A percentile compares a stretch with the other conserved stretches of the same genome.
Evolutionary conservation across 2,113 vertebrate genomes (phyloP).

Genomic region (Saiga tatarica): DNA sequence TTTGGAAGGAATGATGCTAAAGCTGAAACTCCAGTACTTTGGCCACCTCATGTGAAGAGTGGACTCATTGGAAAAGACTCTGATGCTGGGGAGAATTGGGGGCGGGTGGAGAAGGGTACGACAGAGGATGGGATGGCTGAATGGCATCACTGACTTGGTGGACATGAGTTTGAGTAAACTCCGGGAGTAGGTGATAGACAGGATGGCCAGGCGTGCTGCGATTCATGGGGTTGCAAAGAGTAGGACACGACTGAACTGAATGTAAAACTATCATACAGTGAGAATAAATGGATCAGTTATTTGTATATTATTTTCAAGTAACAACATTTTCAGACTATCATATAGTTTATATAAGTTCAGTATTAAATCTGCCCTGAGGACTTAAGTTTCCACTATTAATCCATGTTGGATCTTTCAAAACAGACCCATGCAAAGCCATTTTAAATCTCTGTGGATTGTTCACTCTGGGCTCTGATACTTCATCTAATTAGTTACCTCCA

Average conservation of each 20-base stretch:
- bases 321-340: neutral
- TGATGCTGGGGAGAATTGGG: no score
- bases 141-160: no score
- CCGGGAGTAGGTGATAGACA: no score
- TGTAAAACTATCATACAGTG: neutral
- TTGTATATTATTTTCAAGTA: neutral
- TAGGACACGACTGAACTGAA: neutral
- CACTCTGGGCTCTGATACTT: neutral
- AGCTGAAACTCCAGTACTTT: no score
- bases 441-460: neutral
- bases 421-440: neutral
- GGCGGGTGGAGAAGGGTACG: no score
- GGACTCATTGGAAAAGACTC: no score
- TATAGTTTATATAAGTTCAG: neutral
- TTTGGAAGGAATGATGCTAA: no score
- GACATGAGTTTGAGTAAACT: no score
- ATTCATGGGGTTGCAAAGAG: no score
- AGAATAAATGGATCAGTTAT: neutral
- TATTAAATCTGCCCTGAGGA: neutral
- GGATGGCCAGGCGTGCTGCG: fast-evolving
- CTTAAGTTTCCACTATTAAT: neutral
- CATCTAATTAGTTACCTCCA: neutral
- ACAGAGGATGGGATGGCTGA: no score
- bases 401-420: neutral
- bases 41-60: no score